These are phyloP conservation scores for Tenodera sinensis DNA, from an alignment of 2,888 invertebrate species.

Conservation along the genomic window DNA sequence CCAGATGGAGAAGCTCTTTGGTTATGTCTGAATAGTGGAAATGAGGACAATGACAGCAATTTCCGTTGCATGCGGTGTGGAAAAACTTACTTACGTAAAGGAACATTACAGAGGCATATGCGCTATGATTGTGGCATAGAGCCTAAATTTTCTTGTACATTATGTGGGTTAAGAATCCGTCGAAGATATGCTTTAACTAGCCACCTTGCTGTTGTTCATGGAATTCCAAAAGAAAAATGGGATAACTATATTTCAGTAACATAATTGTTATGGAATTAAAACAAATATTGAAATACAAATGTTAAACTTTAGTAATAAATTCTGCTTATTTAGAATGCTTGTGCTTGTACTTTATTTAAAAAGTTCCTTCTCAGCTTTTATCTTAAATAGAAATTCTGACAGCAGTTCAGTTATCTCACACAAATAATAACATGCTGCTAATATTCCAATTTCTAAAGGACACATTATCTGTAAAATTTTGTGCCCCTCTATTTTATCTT, in stretches of 20 bases:
- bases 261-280: background rate
- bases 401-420: too few species aligned
- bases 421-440: too few species aligned
- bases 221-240: constrained; percentile 7
- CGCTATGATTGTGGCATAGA: constrained; percentile 39
- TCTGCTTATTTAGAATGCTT: background rate
- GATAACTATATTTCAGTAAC: background rate
- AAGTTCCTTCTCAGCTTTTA: background rate
- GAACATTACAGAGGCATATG: constrained; percentile 34
- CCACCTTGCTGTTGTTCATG: constrained; percentile 50
- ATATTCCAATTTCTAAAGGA: too few species aligned
- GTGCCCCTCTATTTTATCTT: too few species aligned
- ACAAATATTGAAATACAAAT: background rate
- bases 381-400: too few species aligned
- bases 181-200: constrained; percentile 53
- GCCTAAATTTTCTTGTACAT: constrained; percentile 40
- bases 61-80: constrained; percentile 3
- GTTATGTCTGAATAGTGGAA: background rate
- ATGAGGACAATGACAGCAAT: background rate
- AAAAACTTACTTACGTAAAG: background rate
- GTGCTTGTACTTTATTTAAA: background rate
- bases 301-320: background rate
- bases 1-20: background rate
- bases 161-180: constrained; percentile 50
- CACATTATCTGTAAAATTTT: too few species aligned